Evolutionary conservation across 2,797 vertebrate species (phyloP).

Genomic region (Epinephelus coioides): DNA sequence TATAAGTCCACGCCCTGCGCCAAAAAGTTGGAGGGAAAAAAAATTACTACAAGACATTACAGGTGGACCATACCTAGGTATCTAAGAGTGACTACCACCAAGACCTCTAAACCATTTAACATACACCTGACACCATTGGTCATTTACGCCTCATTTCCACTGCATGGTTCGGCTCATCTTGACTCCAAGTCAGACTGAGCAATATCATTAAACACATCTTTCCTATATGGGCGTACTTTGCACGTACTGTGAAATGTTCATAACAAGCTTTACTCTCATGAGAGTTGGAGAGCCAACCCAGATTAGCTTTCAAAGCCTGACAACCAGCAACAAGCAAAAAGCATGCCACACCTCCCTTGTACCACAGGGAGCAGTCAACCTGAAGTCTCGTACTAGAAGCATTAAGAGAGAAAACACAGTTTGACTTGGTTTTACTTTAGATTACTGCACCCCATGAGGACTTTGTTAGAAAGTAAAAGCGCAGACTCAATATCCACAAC

Average conservation of each 20-base stretch:
- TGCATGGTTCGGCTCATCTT: no score
- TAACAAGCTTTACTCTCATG: constrained; percentile 61
- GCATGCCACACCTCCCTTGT: constrained; percentile 42
- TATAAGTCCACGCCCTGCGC: not conserved
- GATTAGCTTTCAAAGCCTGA: constrained; percentile 67
- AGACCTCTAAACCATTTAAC: no score
- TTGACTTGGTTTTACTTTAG: constrained; percentile 43
- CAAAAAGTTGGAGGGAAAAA: not conserved
- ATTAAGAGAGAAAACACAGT: not conserved
- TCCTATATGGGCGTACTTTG: constrained; percentile 13
- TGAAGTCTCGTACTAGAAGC: constrained; percentile 17
- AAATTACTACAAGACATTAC: no score
- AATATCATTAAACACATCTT: constrained; percentile 9
- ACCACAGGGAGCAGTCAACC: constrained; percentile 50
- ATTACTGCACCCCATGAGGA: constrained; percentile 18
- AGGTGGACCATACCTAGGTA: not conserved
- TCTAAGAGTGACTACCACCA: not conserved
- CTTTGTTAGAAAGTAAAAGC: constrained; percentile 2
- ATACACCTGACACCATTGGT: not conserved
- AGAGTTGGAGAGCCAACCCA: constrained; percentile 52
- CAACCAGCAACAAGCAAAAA: constrained; percentile 68
- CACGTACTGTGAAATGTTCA: constrained; percentile 50
- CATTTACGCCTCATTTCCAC: not conserved
- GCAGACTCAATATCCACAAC: not conserved
- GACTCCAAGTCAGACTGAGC: not conserved